phyloP scores from a whole-genome alignment of 2,797 vertebrate species.

The Pteropus rufus region DNA sequence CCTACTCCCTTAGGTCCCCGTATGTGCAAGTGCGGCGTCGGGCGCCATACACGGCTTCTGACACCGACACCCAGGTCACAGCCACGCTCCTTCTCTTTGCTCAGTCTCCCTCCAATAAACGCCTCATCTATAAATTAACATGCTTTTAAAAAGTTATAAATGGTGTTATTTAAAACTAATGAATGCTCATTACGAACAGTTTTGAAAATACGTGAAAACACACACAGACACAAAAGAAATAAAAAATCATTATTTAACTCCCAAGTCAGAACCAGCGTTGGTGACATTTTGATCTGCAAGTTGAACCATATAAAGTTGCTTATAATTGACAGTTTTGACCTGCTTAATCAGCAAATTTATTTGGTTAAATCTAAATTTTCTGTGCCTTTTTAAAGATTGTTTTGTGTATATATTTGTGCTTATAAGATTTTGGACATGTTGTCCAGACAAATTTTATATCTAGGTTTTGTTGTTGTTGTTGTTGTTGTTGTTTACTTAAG shows the following conservation, averaged over 20 bases:
- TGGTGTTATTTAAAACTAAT: neutral
- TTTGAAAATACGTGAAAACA: neutral
- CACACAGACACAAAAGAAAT: neutral
- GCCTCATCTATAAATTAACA: neutral
- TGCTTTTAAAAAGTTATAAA: neutral
- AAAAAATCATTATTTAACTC: neutral
- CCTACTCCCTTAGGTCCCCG: neutral
- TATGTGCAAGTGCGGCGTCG: too few relatives aligned
- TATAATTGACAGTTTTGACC: neutral
- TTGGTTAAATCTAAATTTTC: neutral
- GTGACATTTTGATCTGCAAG: neutral
- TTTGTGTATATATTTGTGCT: neutral
- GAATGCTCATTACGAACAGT: neutral
- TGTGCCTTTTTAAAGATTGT: neutral
- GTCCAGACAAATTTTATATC: neutral
- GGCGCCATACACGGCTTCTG: neutral
- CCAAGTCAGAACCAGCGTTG: neutral
- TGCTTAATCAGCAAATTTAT: neutral
- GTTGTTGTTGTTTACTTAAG: neutral
- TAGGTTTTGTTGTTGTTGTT: neutral
- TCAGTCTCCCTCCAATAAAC: neutral
- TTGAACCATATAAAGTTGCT: neutral
- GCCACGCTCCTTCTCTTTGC: neutral
- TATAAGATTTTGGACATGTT: neutral
- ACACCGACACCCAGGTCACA: neutral